Base-by-base conservation (phyloP, 37 sponge, comb jelly and placozoan species). In the Aplysina aerophoba region DNA sequence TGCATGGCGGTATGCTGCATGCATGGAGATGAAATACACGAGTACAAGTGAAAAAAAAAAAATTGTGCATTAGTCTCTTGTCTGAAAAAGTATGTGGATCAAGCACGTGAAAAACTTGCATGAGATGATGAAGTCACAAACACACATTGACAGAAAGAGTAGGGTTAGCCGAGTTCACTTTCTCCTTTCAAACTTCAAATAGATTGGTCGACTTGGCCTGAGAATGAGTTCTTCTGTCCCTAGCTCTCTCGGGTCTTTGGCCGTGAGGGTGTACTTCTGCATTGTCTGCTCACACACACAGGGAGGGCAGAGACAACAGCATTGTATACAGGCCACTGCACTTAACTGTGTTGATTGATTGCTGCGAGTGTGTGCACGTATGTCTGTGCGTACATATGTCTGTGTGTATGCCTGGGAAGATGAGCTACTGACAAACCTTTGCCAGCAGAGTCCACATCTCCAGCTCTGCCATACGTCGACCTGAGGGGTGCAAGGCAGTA, bases 361-460 rank as follows among this genome's bases (percentile, higher is more conserved):
- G n/a, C n/a, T n/a, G n/a, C n/a, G n/a, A n/a, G n/a, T n/a, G n/a
- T n/a, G n/a, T n/a, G n/a, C n/a, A n/a, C n/a, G n/a, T n/a, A n/a
- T n/a, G n/a, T n/a, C n/a, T n/a, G n/a, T n/a, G n/a, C n/a, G n/a
- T n/a, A n/a, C n/a, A n/a, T n/a, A n/a, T n/a, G n/a, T n/a, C n/a
- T n/a, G n/a, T n/a, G n/a, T n/a, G n/a, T n/a, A n/a, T n/a, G n/a
- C n/a, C n/a, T n/a, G n/a, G n/a, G n/a, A n/a, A n/a, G n/a, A n/a
- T n/a, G 50, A 44, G 50, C 3, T 8, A 3, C 1, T 41, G 8
- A 25, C 78, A 1, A 20, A 75, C 78, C 54, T 75, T 75, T 41
- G 78, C 78, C 50, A 75, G n/a, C 22, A 75, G 78, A 40, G 25
- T 40, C 78, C 78, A 75, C 53, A 75, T 75, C 25, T 75, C 53